These are phyloP conservation scores for Neoitamus cyanurus DNA, from an alignment of 2,888 invertebrate species.

Conservation along the genomic window DNA sequence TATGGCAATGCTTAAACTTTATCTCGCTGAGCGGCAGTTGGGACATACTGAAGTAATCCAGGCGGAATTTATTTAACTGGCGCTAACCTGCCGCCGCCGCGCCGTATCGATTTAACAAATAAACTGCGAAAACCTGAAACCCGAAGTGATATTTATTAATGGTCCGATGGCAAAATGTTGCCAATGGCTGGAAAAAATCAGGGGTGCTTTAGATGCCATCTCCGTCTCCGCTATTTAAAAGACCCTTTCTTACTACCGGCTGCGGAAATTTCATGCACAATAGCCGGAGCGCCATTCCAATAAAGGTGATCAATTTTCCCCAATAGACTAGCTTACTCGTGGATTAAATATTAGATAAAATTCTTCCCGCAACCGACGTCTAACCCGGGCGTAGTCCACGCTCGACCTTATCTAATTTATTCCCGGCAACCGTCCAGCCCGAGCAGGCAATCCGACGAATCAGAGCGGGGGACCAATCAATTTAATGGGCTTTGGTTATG, in stretches of 20 bases:
- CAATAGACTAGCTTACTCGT: not conserved
- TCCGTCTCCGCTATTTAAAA: not conserved
- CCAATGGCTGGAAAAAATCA: constrained; percentile 1
- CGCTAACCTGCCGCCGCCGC: not conserved
- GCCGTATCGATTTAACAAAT: constrained; percentile 19
- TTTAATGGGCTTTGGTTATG: constrained; percentile 37
- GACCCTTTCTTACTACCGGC: not conserved
- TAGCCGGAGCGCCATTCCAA: not conserved
- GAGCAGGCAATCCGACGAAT: not conserved
- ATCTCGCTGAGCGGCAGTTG: not conserved
- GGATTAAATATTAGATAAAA: constrained; percentile 36
- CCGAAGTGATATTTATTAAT: constrained; percentile 33
- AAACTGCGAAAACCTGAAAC: constrained; percentile 28
- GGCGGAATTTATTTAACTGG: too few relatives aligned
- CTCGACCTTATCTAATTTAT: constrained; percentile 31
- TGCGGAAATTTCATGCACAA: not conserved
- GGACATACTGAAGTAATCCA: constrained; percentile 11
- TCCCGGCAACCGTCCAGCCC: not conserved
- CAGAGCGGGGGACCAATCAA: constrained; percentile 6
- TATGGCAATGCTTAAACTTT: not conserved
- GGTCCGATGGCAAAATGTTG: constrained; percentile 21
- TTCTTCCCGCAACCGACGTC: not conserved
- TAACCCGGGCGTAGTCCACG: not conserved
- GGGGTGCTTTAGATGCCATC: constrained; percentile 17
- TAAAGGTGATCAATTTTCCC: constrained; percentile 35